A percentile compares a stretch with the other conserved stretches of the same genome.
Conservation (phyloP, 2,113 vertebrate species). For the Chascanopsetta lugubris region DNA sequence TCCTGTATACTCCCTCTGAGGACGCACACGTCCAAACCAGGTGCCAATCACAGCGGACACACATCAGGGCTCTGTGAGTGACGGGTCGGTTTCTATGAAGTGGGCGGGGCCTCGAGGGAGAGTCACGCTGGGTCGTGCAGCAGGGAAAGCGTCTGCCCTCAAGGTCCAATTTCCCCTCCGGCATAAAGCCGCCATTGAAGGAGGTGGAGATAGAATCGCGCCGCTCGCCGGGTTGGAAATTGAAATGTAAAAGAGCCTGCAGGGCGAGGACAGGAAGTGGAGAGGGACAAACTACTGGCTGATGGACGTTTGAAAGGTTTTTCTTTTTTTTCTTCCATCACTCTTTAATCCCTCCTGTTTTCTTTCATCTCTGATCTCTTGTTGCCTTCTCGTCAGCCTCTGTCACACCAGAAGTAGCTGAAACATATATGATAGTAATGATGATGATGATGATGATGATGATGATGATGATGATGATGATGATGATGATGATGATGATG, state of each 20-base stretch:
- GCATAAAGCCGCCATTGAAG: conserved; percentile 60
- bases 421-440: too few relatives aligned
- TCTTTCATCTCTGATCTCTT: conserved; percentile 1
- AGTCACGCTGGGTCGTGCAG: conserved; percentile 68
- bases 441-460: too few relatives aligned
- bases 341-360: background rate
- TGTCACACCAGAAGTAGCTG: too few relatives aligned
- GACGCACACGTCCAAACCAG: conserved; percentile 14
- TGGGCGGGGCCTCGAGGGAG: conserved; percentile 48
- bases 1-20: conserved; percentile 45
- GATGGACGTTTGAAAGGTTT: background rate
- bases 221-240: conserved; percentile 60
- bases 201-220: conserved; percentile 53
- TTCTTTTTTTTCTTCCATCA: conserved; percentile 10
- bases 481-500: too few relatives aligned
- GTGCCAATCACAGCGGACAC: conserved; percentile 65
- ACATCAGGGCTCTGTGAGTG: conserved; percentile 57
- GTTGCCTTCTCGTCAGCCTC: conserved; percentile 25
- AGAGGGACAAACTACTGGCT: background rate
- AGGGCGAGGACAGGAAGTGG: conserved; percentile 34
- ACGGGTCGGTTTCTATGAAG: conserved; percentile 51
- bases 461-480: too few relatives aligned
- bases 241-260: conserved; percentile 62
- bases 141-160: conserved; percentile 59
- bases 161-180: conserved; percentile 65